Evolutionary conservation across 2,888 invertebrate species (phyloP).

Genomic region (Maniola hyperantus): DNA sequence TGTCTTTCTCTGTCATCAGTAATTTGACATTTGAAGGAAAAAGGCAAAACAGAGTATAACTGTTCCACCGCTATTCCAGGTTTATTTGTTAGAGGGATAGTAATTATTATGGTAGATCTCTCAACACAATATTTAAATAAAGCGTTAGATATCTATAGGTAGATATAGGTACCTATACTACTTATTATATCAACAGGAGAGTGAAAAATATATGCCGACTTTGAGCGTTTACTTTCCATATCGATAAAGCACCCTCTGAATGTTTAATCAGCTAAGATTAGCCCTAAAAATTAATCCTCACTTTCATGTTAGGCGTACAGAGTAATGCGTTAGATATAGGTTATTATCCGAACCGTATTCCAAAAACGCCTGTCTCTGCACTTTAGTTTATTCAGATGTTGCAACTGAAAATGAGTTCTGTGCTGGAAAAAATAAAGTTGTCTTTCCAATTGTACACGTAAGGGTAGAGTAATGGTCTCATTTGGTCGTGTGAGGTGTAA

Average conservation of each 20-base stretch:
- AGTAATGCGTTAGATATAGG: slow-evolving; percentile 37
- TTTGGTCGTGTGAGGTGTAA: slow-evolving; percentile 71
- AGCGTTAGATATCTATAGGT: no score
- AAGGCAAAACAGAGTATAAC: no score
- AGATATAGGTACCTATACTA: not conserved
- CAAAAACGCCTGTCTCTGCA: slow-evolving; percentile 55
- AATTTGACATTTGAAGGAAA: no score
- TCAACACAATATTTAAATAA: no score
- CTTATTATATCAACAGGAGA: not conserved
- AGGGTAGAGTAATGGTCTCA: slow-evolving; percentile 73
- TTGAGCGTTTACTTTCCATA: not conserved
- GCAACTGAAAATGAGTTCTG: slow-evolving; percentile 51
- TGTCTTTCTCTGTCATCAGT: no score
- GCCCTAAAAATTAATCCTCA: slow-evolving; percentile 34
- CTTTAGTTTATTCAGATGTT: slow-evolving; percentile 50
- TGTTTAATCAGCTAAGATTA: slow-evolving; percentile 26
- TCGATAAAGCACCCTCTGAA: slow-evolving; percentile 26
- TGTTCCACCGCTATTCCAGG: no score
- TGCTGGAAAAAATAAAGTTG: slow-evolving; percentile 51
- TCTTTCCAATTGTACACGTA: slow-evolving; percentile 47
- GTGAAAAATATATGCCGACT: not conserved
- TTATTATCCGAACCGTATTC: slow-evolving; percentile 51
- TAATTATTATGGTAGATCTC: no score
- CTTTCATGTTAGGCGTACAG: slow-evolving; percentile 36
- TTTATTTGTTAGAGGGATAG: no score